phyloP scores from a whole-genome alignment of 2,888 invertebrate species.

The Hanleya hanleyi region DNA sequence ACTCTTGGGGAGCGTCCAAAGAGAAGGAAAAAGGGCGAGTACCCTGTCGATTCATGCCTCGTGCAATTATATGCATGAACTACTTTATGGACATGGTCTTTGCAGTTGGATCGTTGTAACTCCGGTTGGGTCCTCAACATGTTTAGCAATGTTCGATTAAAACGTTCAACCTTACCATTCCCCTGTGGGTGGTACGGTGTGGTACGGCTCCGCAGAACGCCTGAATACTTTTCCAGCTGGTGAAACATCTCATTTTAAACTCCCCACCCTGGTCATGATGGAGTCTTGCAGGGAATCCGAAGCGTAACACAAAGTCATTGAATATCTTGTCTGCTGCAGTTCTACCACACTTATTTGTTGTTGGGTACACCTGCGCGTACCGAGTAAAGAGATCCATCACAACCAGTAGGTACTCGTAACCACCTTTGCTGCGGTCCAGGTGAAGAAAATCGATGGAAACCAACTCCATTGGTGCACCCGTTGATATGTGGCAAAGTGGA shows the following conservation, averaged over 20 bases:
- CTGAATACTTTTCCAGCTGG: conserved; percentile 7
- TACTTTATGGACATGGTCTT: not conserved
- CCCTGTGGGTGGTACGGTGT: conserved; percentile 13
- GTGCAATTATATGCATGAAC: not conserved
- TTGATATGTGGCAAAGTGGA: not conserved
- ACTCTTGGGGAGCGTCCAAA: conserved; percentile 16
- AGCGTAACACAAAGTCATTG: conserved; percentile 16
- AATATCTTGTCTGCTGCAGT: conserved; percentile 19
- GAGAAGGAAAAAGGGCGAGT: conserved; percentile 12
- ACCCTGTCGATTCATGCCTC: not conserved
- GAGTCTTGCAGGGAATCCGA: conserved; percentile 9
- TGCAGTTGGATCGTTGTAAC: too few species aligned
- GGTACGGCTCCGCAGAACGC: conserved; percentile 3
- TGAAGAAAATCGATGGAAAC: not conserved
- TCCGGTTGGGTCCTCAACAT: conserved; percentile 9
- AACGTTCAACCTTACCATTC: conserved; percentile 14
- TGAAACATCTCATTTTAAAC: conserved; percentile 15
- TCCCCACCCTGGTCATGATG: conserved; percentile 15
- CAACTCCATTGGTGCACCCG: not conserved
- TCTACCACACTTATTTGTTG: conserved; percentile 17
- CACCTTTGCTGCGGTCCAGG: not conserved
- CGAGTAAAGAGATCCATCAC: conserved; percentile 23
- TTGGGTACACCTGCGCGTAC: conserved; percentile 21
- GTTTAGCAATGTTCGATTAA: conserved; percentile 12
- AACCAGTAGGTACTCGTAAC: conserved; percentile 17